A percentile compares a stretch with the other conserved stretches of the same genome.
These are phyloP conservation scores for Chrysaora quinquecirrha DNA, from an alignment of 30 jellyfish, hydroid and myxozoan genomes.

Conservation along the genomic window DNA sequence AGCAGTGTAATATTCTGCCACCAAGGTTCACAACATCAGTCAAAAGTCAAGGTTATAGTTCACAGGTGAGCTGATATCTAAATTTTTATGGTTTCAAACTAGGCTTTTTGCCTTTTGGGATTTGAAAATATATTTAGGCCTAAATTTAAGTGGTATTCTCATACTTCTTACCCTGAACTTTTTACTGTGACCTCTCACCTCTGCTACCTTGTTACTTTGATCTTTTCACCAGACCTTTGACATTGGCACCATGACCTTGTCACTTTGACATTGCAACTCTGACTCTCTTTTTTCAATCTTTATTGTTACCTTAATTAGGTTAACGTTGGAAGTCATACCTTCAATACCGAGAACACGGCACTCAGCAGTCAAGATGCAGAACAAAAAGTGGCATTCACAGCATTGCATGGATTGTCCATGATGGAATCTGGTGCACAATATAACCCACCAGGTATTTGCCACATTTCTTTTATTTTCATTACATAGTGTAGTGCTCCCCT, in stretches of 20 bases:
- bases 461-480: not conserved
- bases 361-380: constrained; percentile 89
- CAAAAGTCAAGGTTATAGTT: constrained; percentile 75
- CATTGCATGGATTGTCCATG: constrained; percentile 96
- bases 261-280: not conserved
- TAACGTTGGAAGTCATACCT: constrained; percentile 95
- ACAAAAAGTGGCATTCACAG: constrained; percentile 89
- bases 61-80: constrained; percentile 74
- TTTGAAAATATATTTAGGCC: no score
- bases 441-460: constrained; percentile 76
- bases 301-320: constrained; percentile 49
- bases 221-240: no score
- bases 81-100: no score
- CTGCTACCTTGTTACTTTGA: not conserved
- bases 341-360: constrained; percentile 65
- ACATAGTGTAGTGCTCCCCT: no score
- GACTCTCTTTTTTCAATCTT: not conserved
- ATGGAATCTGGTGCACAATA: constrained; percentile 85
- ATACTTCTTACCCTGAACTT: no score
- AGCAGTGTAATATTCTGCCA: constrained; percentile 96
- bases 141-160: no score
- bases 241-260: not conserved
- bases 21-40: constrained; percentile 92
- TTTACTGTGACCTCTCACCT: no score
- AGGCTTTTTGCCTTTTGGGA: no score